Percentiles rank a stretch among this genome's conserved stretches.
phyloP scores from a whole-genome alignment of 2,888 invertebrate species.

The Psococerastis gibbosa region DNA sequence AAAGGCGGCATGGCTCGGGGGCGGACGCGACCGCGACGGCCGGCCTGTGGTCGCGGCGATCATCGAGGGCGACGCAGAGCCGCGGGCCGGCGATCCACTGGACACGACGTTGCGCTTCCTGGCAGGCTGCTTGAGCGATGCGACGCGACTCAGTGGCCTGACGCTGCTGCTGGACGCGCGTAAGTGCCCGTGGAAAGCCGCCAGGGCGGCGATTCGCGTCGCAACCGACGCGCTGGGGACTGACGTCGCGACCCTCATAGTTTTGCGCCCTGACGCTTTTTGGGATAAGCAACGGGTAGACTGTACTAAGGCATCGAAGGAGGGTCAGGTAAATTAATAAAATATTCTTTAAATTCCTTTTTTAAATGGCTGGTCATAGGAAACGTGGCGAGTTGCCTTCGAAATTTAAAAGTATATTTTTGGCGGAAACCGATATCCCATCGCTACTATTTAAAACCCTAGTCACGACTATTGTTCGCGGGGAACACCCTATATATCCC shows the following conservation, averaged over 20 bases:
- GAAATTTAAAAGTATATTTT: no score
- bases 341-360: background rate
- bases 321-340: conserved; percentile 37
- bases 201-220: conserved; percentile 37
- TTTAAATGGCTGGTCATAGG: no score
- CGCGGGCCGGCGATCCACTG: conserved; percentile 21
- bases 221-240: conserved; percentile 33
- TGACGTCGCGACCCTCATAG: conserved; percentile 30
- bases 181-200: conserved; percentile 40
- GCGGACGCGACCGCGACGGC: conserved; percentile 43
- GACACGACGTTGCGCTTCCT: conserved; percentile 31
- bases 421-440: no score
- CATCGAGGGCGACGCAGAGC: conserved; percentile 36
- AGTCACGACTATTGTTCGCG: no score
- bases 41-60: conserved; percentile 41
- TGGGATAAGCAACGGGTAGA: conserved; percentile 55
- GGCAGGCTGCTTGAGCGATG: conserved; percentile 33
- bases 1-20: conserved; percentile 39
- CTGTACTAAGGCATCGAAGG: conserved; percentile 40
- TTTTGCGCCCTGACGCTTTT: conserved; percentile 53
- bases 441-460: no score
- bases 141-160: conserved; percentile 34
- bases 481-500: no score
- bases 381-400: no score
- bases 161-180: conserved; percentile 43